Conservation (phyloP, 2,888 invertebrate genomes). For the Chouioia cunea region DNA sequence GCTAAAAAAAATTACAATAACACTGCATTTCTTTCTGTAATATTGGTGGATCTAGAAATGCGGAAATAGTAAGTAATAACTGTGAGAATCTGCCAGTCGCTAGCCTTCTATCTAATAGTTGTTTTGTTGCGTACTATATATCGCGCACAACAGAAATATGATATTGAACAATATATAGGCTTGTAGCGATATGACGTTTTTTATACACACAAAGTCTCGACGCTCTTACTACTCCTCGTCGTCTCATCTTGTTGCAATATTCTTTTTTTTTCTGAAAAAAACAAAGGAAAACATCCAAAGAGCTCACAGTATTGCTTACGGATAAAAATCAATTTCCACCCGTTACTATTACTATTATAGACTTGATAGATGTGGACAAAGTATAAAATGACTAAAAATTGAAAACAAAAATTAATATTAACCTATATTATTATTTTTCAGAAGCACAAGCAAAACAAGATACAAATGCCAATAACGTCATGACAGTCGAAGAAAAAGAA, state of each 20-base stretch:
- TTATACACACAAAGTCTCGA: neutral
- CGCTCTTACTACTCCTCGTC: neutral
- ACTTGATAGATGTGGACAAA: neutral
- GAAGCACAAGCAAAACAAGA: constrained; percentile 62
- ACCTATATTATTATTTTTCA: constrained; percentile 46
- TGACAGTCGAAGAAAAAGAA: constrained; percentile 50
- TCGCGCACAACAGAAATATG: constrained; percentile 20
- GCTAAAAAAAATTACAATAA: no score
- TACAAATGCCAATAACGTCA: constrained; percentile 56
- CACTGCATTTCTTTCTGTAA: no score
- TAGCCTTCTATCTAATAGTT: neutral
- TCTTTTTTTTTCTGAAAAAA: neutral
- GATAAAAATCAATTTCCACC: no score
- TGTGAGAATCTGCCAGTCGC: no score
- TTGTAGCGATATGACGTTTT: neutral
- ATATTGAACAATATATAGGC: constrained; percentile 15
- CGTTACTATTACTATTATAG: no score
- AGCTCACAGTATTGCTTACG: no score
- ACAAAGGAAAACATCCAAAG: neutral
- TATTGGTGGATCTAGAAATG: neutral
- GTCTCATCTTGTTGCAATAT: neutral
- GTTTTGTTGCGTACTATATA: neutral
- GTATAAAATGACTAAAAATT: neutral
- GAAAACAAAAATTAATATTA: neutral
- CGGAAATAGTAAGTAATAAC: neutral